phyloP scores from a whole-genome alignment of 2,113 vertebrate species.

The Zeus faber region DNA sequence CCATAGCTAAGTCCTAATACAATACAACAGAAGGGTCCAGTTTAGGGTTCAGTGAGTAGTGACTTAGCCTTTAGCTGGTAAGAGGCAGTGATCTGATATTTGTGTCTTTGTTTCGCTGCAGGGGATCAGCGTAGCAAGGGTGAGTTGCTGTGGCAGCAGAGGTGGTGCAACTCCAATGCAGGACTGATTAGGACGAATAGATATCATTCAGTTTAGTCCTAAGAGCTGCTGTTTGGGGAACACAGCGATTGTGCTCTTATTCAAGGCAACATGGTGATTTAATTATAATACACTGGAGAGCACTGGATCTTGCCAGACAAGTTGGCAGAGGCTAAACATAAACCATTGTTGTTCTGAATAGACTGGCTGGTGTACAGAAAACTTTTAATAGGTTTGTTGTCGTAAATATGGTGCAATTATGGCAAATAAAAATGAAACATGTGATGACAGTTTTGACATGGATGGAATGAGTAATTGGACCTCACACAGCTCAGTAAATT shows the following conservation, averaged over 20 bases:
- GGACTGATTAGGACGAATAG: slow-evolving; percentile 34
- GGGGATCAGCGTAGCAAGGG: slow-evolving; percentile 38
- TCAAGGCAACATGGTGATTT: slow-evolving; percentile 27
- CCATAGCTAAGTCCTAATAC: slow-evolving; percentile 29
- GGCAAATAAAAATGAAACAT: neutral
- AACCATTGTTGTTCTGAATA: slow-evolving; percentile 39
- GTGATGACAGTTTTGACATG: neutral
- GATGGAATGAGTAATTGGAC: neutral
- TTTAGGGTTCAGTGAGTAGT: slow-evolving; percentile 26
- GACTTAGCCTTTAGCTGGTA: slow-evolving; percentile 25
- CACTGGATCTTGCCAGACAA: slow-evolving; percentile 18
- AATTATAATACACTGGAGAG: slow-evolving; percentile 22
- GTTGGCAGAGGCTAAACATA: slow-evolving; percentile 37
- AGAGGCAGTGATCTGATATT: neutral
- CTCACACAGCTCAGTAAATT: neutral
- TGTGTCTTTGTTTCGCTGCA: slow-evolving; percentile 42
- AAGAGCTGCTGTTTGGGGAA: slow-evolving; percentile 7
- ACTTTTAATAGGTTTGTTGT: slow-evolving; percentile 39
- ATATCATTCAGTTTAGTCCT: neutral
- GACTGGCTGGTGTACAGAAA: slow-evolving; percentile 31
- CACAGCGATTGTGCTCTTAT: slow-evolving; percentile 12
- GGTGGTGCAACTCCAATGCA: slow-evolving; percentile 17
- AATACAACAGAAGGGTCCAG: slow-evolving; percentile 11
- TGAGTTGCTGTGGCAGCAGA: slow-evolving; percentile 24
- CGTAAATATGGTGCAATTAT: slow-evolving; percentile 42